These are phyloP conservation scores for Actenoides lindsayi DNA, from an alignment of 2,113 vertebrate species.

Conservation along the genomic window DNA sequence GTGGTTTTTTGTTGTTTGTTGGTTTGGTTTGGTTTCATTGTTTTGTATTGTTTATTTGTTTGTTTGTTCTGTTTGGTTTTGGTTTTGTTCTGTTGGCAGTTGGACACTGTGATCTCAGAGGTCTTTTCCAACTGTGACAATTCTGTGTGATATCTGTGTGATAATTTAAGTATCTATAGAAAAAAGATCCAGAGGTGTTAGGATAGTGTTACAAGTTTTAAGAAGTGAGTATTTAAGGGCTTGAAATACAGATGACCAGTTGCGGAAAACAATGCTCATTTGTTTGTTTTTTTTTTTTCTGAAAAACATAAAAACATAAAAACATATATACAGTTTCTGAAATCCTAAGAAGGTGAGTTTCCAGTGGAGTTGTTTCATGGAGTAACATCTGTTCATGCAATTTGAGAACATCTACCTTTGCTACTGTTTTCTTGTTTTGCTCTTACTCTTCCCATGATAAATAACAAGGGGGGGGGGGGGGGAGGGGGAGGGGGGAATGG, in stretches of 20 bases:
- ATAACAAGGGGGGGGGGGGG: no score
- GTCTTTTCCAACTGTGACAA: no score
- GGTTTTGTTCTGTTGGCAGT: no score
- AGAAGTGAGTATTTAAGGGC: fast-evolving
- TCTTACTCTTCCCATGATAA: not conserved
- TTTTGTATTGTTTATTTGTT: no score
- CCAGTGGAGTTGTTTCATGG: no score
- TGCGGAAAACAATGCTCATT: fast-evolving
- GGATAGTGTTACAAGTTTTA: not conserved
- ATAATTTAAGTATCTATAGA: no score
- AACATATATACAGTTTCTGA: not conserved
- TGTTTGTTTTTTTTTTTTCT: not conserved
- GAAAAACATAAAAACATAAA: not conserved
- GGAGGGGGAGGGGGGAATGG: no score
- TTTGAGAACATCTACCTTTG: not conserved
- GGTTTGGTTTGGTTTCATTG: no score
- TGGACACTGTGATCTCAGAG: no score
- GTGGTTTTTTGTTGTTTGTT: no score
- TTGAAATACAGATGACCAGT: not conserved
- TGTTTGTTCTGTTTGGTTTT: no score
- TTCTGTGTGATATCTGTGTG: no score
- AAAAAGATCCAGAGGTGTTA: not conserved
- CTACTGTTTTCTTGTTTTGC: not conserved
- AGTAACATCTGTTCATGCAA: not conserved
- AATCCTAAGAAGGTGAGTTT: not conserved